These are phyloP conservation scores for Engystomops pustulosus DNA, from an alignment of 2,113 vertebrate species.

Conservation along the genomic window DNA sequence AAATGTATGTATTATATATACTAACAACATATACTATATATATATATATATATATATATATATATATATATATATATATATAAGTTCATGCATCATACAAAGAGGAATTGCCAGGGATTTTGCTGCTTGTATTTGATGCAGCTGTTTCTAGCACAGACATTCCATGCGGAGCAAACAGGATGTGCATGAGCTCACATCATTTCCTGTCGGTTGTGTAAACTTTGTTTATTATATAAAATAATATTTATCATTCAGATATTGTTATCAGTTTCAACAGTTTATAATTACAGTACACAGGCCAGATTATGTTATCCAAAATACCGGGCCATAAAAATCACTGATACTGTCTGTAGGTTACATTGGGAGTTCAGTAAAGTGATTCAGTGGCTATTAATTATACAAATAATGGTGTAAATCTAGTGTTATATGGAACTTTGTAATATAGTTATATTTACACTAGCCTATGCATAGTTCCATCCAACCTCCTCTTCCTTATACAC, in stretches of 20 bases:
- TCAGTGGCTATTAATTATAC: no score
- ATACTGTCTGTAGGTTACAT: neutral
- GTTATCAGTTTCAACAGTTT: neutral
- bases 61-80: neutral
- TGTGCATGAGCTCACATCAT: constrained; percentile 22
- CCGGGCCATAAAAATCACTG: neutral
- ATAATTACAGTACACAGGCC: neutral
- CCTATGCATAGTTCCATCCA: no score
- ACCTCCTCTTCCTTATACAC: no score
- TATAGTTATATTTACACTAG: no score
- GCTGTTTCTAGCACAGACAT: constrained; percentile 16
- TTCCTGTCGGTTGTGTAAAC: constrained; percentile 40
- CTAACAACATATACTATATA: no score
- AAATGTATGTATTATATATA: no score
- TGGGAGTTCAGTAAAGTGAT: neutral
- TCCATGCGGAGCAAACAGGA: constrained; percentile 42
- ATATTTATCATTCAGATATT: constrained; percentile 31
- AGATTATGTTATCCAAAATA: neutral
- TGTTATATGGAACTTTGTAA: no score
- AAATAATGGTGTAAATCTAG: no score
- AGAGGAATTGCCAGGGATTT: neutral
- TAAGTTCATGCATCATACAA: neutral
- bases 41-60: neutral
- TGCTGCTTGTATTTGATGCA: neutral
- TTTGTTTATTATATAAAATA: constrained; percentile 19